Evolutionary conservation across 2,888 invertebrate genomes (phyloP).

Genomic region (Hedya salicella): DNA sequence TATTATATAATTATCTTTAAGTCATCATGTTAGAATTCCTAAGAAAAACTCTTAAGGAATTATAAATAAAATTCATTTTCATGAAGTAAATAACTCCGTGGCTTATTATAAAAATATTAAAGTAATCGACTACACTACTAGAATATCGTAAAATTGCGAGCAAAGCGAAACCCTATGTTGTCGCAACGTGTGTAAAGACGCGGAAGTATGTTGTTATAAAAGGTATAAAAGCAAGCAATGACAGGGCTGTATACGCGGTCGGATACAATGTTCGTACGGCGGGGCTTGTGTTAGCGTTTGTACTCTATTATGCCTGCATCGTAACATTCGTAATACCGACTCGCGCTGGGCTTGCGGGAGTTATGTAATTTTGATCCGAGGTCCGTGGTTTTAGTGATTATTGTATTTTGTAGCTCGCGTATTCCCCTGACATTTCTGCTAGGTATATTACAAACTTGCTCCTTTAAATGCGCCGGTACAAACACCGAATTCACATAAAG

Average conservation of each 20-base stretch:
- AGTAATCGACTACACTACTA: background rate
- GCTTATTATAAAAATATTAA: background rate
- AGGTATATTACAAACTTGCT: background rate
- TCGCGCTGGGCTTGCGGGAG: conserved; percentile 7
- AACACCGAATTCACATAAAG: too few species aligned
- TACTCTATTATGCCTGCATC: conserved; percentile 29
- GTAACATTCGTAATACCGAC: conserved; percentile 23
- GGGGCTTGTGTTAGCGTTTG: conserved; percentile 25
- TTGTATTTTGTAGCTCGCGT: background rate
- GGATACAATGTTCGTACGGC: conserved; percentile 34
- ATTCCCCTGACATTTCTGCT: too few species aligned
- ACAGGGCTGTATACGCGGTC: conserved; percentile 37
- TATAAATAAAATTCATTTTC: too few species aligned
- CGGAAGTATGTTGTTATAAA: conserved; percentile 46
- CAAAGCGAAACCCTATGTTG: conserved; percentile 23
- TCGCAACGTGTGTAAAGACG: conserved; percentile 36
- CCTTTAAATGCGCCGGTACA: background rate
- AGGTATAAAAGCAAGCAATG: conserved; percentile 45
- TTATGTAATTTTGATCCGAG: conserved; percentile 25
- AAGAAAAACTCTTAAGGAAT: too few species aligned
- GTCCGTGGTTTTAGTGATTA: conserved; percentile 17
- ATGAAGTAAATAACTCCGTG: background rate
- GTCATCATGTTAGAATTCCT: too few species aligned
- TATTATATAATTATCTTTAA: too few species aligned
- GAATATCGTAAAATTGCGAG: background rate